Evolutionary conservation across 2,113 vertebrate genomes (phyloP).

Genomic region (Lamprologus sp.): DNA sequence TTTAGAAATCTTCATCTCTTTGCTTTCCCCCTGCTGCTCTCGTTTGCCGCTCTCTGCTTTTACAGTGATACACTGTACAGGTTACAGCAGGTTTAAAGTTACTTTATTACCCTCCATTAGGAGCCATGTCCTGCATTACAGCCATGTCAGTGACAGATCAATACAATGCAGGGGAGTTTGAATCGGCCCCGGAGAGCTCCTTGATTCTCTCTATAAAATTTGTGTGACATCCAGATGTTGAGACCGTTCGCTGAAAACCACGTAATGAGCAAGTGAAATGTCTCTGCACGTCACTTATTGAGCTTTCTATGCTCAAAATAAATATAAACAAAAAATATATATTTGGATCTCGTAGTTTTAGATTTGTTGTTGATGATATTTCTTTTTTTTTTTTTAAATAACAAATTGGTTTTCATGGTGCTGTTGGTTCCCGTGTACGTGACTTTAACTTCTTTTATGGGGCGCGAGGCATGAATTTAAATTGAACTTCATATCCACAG

Average conservation of each 20-base stretch:
- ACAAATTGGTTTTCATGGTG: not conserved
- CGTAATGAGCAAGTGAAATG: not conserved
- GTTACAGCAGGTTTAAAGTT: conserved; percentile 38
- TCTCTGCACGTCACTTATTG: not conserved
- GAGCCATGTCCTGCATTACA: conserved; percentile 42
- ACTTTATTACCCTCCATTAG: conserved; percentile 59
- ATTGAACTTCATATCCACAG: not conserved
- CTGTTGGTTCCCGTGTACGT: not conserved
- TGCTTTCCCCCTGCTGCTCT: not conserved
- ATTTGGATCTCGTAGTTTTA: not conserved
- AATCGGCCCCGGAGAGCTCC: conserved; percentile 17
- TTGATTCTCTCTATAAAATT: conserved; percentile 43
- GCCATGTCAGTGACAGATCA: conserved; percentile 50
- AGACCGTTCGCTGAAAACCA: not conserved
- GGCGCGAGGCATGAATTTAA: not conserved
- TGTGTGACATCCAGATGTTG: conserved; percentile 1
- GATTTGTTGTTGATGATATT: not conserved
- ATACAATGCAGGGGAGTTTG: conserved; percentile 39
- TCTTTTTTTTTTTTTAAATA: not conserved
- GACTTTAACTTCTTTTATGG: not conserved
- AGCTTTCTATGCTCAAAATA: not conserved
- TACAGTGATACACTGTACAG: conserved; percentile 25
- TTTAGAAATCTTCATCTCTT: not conserved
- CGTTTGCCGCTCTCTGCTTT: not conserved
- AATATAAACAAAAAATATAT: not conserved